These are phyloP conservation scores for Eurytoma adleriae DNA, from an alignment of 2,888 invertebrate species.

Conservation along the genomic window DNA sequence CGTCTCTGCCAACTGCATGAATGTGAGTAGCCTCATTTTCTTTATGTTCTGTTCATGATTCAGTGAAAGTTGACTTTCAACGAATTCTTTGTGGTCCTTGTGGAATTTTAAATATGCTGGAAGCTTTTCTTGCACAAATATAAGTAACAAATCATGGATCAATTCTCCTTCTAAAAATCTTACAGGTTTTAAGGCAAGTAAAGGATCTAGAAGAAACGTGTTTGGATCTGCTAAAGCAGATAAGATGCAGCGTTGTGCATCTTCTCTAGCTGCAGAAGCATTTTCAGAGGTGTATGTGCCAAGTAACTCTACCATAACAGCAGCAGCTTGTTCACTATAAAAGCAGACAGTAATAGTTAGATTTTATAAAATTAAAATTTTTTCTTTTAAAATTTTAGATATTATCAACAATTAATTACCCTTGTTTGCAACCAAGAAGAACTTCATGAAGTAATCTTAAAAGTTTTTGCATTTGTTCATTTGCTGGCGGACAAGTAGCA, in stretches of 20 bases:
- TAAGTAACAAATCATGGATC: constrained; percentile 94
- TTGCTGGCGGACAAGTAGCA: constrained; percentile 87
- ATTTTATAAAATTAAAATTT: constrained; percentile 7
- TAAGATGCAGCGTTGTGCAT: constrained; percentile 97
- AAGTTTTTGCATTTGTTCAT: constrained; percentile 94
- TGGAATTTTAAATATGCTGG: constrained; percentile 95
- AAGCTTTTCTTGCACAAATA: constrained; percentile 96
- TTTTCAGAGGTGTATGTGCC: constrained; percentile 98
- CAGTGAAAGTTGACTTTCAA: constrained; percentile 81
- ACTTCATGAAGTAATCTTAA: constrained; percentile 93
- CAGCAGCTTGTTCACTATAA: constrained; percentile 90
- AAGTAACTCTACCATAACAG: constrained; percentile 97
- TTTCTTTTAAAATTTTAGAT: constrained; percentile 6
- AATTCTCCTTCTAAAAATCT: constrained; percentile 95
- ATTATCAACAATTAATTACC: constrained; percentile 76
- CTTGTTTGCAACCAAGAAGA: constrained; percentile 89
- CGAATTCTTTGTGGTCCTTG: constrained; percentile 93
- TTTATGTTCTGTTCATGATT: constrained; percentile 96
- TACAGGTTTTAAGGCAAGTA: constrained; percentile 95
- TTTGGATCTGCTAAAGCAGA: constrained; percentile 97
- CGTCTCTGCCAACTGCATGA: constrained; percentile 98
- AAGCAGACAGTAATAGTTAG: constrained; percentile 60
- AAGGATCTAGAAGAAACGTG: constrained; percentile 95
- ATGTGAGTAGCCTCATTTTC: constrained; percentile 97
- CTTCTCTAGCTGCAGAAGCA: constrained; percentile 96